Evolutionary conservation across 64 coral and sea anemone species (phyloP), one percentile per base, ranked within the genome.

Genomic region (Montipora efflorescens): DNA sequence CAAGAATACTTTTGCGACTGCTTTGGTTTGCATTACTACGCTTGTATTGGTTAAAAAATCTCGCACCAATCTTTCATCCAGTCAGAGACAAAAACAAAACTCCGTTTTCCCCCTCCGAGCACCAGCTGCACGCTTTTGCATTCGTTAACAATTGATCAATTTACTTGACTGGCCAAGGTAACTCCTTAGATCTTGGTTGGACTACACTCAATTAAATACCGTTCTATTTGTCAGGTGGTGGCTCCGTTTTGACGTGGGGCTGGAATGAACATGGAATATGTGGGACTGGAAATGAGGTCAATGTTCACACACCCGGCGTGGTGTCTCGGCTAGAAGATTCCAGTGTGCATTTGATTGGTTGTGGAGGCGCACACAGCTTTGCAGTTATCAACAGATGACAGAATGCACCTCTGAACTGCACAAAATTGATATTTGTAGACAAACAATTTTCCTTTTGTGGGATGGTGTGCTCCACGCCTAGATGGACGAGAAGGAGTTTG

Each of bases 211-310:
- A 57, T 6, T 57, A 57, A 57, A 57, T 8, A 11, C 53, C 53
- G 53, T 57, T 57, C 53, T 64, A 74, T 89, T 67, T 48, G 53
- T 28, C 23, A 98, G 96, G 79, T 87, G 55, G 16, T 90, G 96
- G 94, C 1, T 49, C 84, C 58, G 74, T 95, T 16, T 7, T 90
- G 51, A 80, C 94, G 16, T 98, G 96, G 96, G 96, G 96, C 36
- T 98, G 96, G 96, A 98, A 98, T 80, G 96, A 98, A 52, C 96
- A 98, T 76, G 94, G 96, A 79, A 95, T 98, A 15, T 98, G 96
- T 81, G 96, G 96, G 48, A 90, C 80, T 90, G 74, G 74, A n/a
- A 67, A 98, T 78, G 94, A 98, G 86, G 48, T 48, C 12, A 98
- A 98, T 73, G 22, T 92, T 10, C 90, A 93, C 67, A 48, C 44